Evolutionary conservation across 2,888 invertebrate genomes (phyloP), one percentile per base, ranked within the genome.

Genomic region (Leuctra nigra): DNA sequence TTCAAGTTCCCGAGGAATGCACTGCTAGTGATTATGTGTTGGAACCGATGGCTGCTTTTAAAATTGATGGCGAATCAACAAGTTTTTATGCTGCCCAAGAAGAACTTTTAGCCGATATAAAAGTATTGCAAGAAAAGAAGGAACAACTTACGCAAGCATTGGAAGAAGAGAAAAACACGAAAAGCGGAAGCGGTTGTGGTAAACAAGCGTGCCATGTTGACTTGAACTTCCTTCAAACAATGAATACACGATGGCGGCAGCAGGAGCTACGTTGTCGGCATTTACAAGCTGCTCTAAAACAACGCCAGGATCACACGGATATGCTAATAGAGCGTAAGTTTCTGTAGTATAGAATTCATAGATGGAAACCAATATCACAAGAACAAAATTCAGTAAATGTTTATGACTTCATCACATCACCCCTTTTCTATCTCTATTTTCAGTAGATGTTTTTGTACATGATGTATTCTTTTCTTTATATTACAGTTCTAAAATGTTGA

Each of bases 301-400:
- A 80, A 65, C 83, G 83, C 64, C 83, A 83, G 65, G 76, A 78
- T 54, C 78, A 81, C 64, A 77, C 80, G n/a, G 82, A 83, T 66
- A 75, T 78, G 61, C 71, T 82, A 55, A 74, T 82, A 68, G 80
- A 81, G 70, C 77, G 82, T 82, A 74, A 77, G 79, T 76, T 54
- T 35, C 33, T 9, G 41, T 59, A 52, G n/a, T n/a, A n/a, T n/a
- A n/a, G n/a, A n/a, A n/a, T n/a, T n/a, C n/a, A n/a, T n/a, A n/a
- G n/a, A n/a, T n/a, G n/a, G n/a, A n/a, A n/a, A n/a, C n/a, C n/a
- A n/a, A n/a, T n/a, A n/a, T n/a, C n/a, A n/a, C n/a, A n/a, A n/a
- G n/a, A n/a, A n/a, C n/a, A n/a, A n/a, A n/a, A n/a, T n/a, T n/a
- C n/a, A n/a, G n/a, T n/a, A n/a, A n/a, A n/a, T n/a, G n/a, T n/a